Conservation (phyloP, 53 echinoderm and acorn worm species). For the Holothuria scabra region DNA sequence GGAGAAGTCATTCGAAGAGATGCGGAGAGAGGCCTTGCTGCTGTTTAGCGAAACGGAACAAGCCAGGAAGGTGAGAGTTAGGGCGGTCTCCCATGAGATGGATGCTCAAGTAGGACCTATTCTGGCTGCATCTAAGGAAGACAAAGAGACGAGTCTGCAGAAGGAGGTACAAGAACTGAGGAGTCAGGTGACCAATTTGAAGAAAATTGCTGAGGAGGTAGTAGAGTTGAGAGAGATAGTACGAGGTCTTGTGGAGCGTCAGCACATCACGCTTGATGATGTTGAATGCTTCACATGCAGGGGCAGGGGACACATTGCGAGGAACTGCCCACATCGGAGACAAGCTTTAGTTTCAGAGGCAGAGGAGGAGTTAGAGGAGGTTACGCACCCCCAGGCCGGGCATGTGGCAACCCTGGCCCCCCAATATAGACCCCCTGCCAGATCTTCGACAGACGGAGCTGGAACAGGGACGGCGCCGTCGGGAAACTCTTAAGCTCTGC, state of each 20-base stretch:
- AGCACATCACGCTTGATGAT: no score
- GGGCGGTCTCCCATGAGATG: neutral
- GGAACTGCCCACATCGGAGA: neutral
- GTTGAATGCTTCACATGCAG: no score
- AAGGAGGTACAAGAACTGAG: conserved; percentile 1
- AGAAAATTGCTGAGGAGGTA: neutral
- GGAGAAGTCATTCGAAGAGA: neutral
- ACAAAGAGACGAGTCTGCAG: neutral
- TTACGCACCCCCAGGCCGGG: no score
- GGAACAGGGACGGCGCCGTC: neutral
- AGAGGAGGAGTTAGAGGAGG: neutral
- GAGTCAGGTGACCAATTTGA: neutral
- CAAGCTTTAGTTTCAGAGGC: no score
- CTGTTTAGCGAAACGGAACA: neutral
- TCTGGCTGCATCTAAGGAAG: neutral
- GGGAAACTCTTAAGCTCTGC: conserved; percentile 53
- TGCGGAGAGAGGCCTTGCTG: neutral
- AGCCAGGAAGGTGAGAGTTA: neutral
- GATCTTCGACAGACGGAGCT: neutral
- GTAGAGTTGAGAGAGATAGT: neutral
- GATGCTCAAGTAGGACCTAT: neutral
- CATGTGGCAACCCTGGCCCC: no score
- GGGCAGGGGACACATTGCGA: neutral
- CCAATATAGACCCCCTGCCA: no score
- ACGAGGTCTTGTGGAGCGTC: neutral